Percentiles rank a stretch among this genome's conserved stretches.
These are phyloP conservation scores for Parnassius smintheus DNA, from an alignment of 2,888 invertebrate genomes.

Conservation along the genomic window DNA sequence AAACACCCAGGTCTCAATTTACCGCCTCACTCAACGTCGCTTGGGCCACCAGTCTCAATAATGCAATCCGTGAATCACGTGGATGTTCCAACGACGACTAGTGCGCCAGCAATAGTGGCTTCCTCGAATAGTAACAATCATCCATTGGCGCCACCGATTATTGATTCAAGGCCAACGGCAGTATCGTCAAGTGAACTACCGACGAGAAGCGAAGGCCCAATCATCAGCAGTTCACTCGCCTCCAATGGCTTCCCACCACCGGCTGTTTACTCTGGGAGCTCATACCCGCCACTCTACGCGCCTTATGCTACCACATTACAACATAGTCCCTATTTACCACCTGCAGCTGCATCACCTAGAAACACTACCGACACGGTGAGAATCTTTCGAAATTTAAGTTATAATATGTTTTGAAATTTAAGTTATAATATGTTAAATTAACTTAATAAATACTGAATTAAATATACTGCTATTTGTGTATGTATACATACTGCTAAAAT, in stretches of 20 bases:
- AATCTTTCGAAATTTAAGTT: conserved; percentile 7
- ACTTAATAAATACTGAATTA: no score
- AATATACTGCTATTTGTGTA: no score
- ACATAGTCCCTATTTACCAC: conserved; percentile 87
- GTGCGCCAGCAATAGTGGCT: conserved; percentile 50
- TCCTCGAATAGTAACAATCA: conserved; percentile 50
- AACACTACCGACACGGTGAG: conserved; percentile 80
- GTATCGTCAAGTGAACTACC: conserved; percentile 73
- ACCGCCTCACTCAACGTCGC: conserved; percentile 47
- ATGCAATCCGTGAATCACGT: conserved; percentile 55
- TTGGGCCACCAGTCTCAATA: conserved; percentile 49
- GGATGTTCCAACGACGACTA: conserved; percentile 49
- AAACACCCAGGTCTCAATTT: conserved; percentile 62
- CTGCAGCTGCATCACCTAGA: conserved; percentile 83
- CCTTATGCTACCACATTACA: conserved; percentile 88
- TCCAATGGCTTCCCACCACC: conserved; percentile 83
- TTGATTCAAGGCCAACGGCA: conserved; percentile 54
- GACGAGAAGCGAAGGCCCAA: conserved; percentile 67
- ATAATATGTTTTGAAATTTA: no score
- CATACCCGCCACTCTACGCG: conserved; percentile 86
- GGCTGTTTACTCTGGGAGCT: conserved; percentile 85
- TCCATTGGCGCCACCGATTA: conserved; percentile 58
- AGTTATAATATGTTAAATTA: no score
- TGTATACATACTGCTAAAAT: no score
- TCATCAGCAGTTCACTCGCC: conserved; percentile 84